Conservation (phyloP, 1,140 invertebrate genomes). For the Nymphalis io region DNA sequence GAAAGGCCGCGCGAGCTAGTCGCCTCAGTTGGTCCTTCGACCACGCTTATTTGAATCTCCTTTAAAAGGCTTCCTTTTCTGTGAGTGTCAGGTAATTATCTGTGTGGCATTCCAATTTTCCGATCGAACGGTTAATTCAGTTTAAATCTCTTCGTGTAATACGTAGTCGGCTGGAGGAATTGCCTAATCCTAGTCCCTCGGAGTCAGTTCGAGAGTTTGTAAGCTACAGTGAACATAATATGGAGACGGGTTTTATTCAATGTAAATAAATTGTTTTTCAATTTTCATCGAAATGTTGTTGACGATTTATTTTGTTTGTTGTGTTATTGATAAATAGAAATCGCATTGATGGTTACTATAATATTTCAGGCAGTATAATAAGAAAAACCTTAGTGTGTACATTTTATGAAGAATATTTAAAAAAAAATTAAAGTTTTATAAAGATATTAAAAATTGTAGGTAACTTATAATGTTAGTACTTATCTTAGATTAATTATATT, state of each 20-base stretch:
- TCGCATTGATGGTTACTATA: too few species aligned
- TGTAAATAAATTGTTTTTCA: not conserved
- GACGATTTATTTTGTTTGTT: not conserved
- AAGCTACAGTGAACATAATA: constrained; percentile 40
- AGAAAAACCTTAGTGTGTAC: too few species aligned
- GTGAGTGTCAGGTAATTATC: constrained; percentile 81
- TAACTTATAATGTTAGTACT: too few species aligned
- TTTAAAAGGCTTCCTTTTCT: constrained; percentile 76
- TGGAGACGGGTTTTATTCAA: constrained; percentile 51
- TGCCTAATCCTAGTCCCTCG: constrained; percentile 72
- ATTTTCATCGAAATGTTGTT: not conserved
- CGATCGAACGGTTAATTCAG: constrained; percentile 80
- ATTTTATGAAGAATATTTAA: too few species aligned
- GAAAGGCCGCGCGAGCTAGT: constrained; percentile 50
- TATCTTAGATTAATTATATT: too few species aligned
- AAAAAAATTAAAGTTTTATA: too few species aligned
- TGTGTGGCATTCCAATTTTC: constrained; percentile 81
- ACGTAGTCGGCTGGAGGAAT: constrained; percentile 66
- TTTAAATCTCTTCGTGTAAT: constrained; percentile 79
- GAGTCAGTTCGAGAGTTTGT: constrained; percentile 53
- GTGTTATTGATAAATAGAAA: too few species aligned
- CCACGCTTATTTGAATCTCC: constrained; percentile 78
- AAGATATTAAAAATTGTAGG: too few species aligned
- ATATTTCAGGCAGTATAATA: too few species aligned
- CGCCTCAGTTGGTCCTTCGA: constrained; percentile 67